Conservation (phyloP, 1,140 invertebrate genomes). For the Acromyrmex heyeri region DNA sequence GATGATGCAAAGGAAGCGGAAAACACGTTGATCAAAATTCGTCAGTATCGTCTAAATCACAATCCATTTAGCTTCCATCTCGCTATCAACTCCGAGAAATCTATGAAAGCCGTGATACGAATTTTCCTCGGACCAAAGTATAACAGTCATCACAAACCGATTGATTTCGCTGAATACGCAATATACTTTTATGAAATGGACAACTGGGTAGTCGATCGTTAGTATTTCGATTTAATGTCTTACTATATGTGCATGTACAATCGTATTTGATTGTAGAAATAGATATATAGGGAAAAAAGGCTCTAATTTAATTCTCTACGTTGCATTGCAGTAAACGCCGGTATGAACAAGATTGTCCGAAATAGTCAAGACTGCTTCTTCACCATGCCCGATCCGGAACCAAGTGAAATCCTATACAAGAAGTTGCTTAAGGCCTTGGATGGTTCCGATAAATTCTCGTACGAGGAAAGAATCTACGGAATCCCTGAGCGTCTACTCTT, state of each 20-base stretch:
- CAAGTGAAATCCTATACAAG: constrained; percentile 79
- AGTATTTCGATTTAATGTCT: constrained; percentile 63
- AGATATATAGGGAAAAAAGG: background rate
- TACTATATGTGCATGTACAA: background rate
- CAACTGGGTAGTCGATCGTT: constrained; percentile 82
- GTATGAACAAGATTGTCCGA: constrained; percentile 82
- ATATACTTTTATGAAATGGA: constrained; percentile 90
- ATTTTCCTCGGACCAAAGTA: constrained; percentile 91
- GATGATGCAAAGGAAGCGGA: constrained; percentile 77
- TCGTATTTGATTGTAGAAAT: background rate
- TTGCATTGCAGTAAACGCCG: constrained; percentile 81
- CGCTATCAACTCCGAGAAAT: constrained; percentile 87
- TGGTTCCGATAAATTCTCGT: constrained; percentile 70
- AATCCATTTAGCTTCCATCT: constrained; percentile 89
- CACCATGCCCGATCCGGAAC: constrained; percentile 76
- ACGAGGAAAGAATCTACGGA: constrained; percentile 71
- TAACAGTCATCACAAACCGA: constrained; percentile 86
- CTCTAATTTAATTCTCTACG: background rate
- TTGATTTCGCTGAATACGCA: constrained; percentile 86
- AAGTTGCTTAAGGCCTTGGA: constrained; percentile 78
- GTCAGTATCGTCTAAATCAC: constrained; percentile 88
- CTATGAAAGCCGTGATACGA: constrained; percentile 87
- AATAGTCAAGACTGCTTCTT: constrained; percentile 83
- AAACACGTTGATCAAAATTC: constrained; percentile 74
- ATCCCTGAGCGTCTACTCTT: constrained; percentile 80